phyloP scores from a whole-genome alignment of 2,888 invertebrate genomes.

The Muschampia plurimacula region DNA sequence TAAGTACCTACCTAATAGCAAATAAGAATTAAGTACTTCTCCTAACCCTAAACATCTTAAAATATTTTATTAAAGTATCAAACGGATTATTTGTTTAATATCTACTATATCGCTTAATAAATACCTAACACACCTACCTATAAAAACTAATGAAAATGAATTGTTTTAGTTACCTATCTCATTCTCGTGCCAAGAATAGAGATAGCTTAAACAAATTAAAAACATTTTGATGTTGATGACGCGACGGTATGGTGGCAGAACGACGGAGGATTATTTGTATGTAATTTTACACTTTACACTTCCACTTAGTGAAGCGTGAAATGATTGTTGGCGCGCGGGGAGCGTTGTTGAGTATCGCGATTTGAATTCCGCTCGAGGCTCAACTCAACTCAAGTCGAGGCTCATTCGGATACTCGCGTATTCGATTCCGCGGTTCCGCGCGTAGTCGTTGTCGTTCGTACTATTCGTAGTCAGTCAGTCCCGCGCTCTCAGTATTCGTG shows the following conservation, averaged over 20 bases:
- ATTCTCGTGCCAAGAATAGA: too few species aligned
- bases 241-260: slow-evolving; percentile 36
- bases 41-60: too few species aligned
- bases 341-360: slow-evolving; percentile 53
- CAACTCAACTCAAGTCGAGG: slow-evolving; percentile 42
- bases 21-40: too few species aligned
- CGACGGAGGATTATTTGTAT: slow-evolving; percentile 61
- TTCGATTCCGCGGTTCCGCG: slow-evolving; percentile 46
- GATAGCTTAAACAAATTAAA: slow-evolving; percentile 10
- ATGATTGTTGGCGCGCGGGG: slow-evolving; percentile 64
- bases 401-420: slow-evolving; percentile 41
- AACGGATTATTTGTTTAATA: too few species aligned
- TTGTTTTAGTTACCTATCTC: too few species aligned
- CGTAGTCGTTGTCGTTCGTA: slow-evolving; percentile 39
- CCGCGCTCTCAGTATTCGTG: slow-evolving; percentile 68
- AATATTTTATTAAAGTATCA: too few species aligned
- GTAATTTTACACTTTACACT: slow-evolving; percentile 74
- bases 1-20: too few species aligned
- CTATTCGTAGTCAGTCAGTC: slow-evolving; percentile 1
- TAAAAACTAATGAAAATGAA: not conserved
- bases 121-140: not conserved
- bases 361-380: slow-evolving; percentile 58
- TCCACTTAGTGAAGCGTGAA: slow-evolving; percentile 75
- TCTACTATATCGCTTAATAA: too few species aligned
- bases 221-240: slow-evolving; percentile 1